phyloP scores from a whole-genome alignment of 2,888 invertebrate species.

The Troides aeacus region DNA sequence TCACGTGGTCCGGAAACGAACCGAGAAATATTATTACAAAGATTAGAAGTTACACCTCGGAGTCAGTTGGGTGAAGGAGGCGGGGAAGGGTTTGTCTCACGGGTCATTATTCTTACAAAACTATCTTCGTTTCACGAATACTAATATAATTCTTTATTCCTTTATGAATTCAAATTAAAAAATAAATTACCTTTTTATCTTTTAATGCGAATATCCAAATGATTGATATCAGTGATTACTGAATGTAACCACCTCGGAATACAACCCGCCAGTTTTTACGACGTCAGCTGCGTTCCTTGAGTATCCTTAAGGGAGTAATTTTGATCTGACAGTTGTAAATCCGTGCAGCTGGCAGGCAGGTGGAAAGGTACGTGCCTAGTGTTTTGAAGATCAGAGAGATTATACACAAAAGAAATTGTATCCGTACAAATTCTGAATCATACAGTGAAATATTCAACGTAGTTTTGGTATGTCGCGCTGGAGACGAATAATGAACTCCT shows the following conservation, averaged over 20 bases:
- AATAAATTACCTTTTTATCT: neutral
- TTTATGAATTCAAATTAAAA: neutral
- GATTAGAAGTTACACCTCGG: no score
- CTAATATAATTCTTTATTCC: neutral
- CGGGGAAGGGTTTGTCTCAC: no score
- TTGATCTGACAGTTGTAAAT: slow-evolving; percentile 63
- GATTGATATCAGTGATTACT: slow-evolving; percentile 37
- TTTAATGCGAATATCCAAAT: slow-evolving; percentile 42
- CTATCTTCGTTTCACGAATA: neutral
- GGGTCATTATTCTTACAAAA: no score
- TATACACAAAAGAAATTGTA: no score
- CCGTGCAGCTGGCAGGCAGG: slow-evolving; percentile 71
- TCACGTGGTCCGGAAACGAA: no score
- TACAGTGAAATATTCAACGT: no score
- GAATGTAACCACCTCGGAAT: slow-evolving; percentile 18
- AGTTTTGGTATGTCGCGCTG: no score
- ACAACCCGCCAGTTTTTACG: slow-evolving; percentile 38
- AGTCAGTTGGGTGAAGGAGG: no score
- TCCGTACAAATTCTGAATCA: no score
- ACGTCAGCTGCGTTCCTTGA: slow-evolving; percentile 59
- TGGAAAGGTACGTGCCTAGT: slow-evolving; percentile 62
- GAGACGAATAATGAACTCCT: no score
- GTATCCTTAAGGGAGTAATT: slow-evolving; percentile 58
- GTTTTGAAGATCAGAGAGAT: slow-evolving; percentile 43
- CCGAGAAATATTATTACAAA: no score